Base-by-base conservation (phyloP, 2,797 vertebrate species). In the Danio tinwini region DNA sequence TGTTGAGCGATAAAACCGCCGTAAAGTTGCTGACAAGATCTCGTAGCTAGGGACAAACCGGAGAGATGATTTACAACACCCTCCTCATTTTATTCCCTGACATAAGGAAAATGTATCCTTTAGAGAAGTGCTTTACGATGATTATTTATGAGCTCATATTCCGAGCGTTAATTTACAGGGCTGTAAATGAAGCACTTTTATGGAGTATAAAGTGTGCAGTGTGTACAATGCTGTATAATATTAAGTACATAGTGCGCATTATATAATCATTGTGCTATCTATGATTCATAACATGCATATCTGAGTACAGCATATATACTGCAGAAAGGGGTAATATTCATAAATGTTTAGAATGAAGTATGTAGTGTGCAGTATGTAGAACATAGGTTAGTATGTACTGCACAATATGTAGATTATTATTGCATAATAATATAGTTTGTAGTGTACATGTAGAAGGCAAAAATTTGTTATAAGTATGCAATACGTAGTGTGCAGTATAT, bases 121-220 rank as follows among this genome's bases (percentile, higher is more conserved):
- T 50, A 50, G 29, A 61, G 45, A 1, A 50, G 16, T 3, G 5
- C 39, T 49, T 62, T 39, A 74, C 50, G 11, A 39, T 17, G 17
- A 69, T 69, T 52, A 69, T 69, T 52, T 69, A 69, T 39, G 47
- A 69, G 67, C 67, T 69, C 67, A 52, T 69, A 52, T 39, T 69
- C 29, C 39, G 49, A 39, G n/a, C 37, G 0, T 12, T 16, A 9
- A 61, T 40, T 16, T 39, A 61, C 39, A 69, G 47, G 11, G 47
- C 19, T 67, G 65, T 39, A 65, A 29, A 14, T 1, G 10, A 29
- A 29, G 29, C 29, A 29, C 29, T 29, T 29, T 5, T 29, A 19
- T 65, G 44, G 5, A 65, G 11, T 5, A 0, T 61, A 29, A 2
- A 56, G 55, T 21, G 21, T 19, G 17, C 12, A 29, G 56, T 59